Evolutionary conservation across 1,140 invertebrate species (phyloP), one percentile per base, ranked within the genome.

Genomic region (Ceratosolen fusciceps): DNA sequence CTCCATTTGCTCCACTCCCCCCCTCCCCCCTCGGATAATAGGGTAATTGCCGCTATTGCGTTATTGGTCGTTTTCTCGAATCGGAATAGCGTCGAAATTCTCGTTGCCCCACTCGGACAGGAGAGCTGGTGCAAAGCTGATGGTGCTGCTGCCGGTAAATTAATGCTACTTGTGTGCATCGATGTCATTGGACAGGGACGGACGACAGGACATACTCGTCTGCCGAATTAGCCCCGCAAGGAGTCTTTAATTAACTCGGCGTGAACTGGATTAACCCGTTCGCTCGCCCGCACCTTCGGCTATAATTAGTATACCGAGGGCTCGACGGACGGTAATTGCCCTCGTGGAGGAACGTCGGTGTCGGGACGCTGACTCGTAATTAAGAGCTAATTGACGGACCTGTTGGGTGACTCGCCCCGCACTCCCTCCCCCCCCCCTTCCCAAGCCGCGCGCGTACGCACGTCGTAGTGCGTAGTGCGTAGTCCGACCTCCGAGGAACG

Each of bases 341-440:
- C 52, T 4, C 52, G 39, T 24, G 43, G 34, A 24, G 8, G 60
- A 34, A 74, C 60, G 37, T 47, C 34, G 21, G n/a, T 47, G 12
- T 29, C 26, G 43, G 10, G 19, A 16, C 29, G 29, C 14, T 34
- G 24, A n/a, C n/a, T 67, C n/a, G 31, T 68, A 67, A 76, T 76
- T 67, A 76, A 76, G 10, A 47, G 12, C 43, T 67, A 34, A 67
- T 54, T 26, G 47, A 76, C 67, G 10, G 21, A 54, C 62, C 21
- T n/a, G 2, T 9, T 3, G 37, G 14, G 21, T 9, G 19, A 9
- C 29, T n/a, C n/a, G n/a, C n/a, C n/a, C n/a, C n/a, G n/a, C n/a
- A n/a, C n/a, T n/a, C 3, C 54, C 10, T 56, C 26, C 26, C 1
- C 54, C 26, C 19, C 19, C 26, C 9, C 54, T n/a, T 56, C 54